Conservation (phyloP, 2,797 vertebrate genomes). For the Acomys russatus region DNA sequence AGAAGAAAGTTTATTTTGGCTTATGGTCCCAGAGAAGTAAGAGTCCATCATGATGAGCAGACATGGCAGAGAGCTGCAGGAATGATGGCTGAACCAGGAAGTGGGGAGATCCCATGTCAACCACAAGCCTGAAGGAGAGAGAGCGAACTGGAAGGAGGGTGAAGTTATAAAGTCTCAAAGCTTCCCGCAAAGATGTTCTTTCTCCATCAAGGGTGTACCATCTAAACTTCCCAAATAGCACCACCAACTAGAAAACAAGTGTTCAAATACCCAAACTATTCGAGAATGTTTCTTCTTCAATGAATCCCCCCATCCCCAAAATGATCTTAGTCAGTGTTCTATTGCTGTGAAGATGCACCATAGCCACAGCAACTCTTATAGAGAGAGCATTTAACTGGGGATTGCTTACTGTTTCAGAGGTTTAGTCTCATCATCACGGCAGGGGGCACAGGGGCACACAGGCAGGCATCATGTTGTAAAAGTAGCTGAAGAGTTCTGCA, state of each 20-base stretch:
- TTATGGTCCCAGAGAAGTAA: neutral
- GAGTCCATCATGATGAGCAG: neutral
- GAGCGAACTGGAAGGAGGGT: neutral
- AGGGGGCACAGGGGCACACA: neutral
- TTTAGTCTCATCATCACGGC: neutral
- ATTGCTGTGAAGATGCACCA: neutral
- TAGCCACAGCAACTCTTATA: neutral
- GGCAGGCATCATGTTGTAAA: neutral
- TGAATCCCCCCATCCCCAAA: no score
- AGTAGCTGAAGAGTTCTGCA: neutral
- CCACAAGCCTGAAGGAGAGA: neutral
- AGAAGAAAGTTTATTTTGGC: neutral
- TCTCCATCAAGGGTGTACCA: neutral
- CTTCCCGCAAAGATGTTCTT: neutral
- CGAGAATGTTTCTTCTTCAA: neutral
- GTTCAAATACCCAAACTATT: neutral
- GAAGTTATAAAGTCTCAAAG: neutral
- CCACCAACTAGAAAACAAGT: neutral
- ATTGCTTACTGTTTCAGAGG: neutral
- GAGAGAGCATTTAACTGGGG: neutral
- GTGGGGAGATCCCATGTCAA: neutral
- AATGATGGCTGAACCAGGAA: neutral
- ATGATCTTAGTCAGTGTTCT: neutral
- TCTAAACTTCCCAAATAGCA: neutral
- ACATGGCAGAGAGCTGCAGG: no score